These are phyloP conservation scores for Centropristis striata DNA, from an alignment of 2,113 vertebrate genomes.

Conservation along the genomic window DNA sequence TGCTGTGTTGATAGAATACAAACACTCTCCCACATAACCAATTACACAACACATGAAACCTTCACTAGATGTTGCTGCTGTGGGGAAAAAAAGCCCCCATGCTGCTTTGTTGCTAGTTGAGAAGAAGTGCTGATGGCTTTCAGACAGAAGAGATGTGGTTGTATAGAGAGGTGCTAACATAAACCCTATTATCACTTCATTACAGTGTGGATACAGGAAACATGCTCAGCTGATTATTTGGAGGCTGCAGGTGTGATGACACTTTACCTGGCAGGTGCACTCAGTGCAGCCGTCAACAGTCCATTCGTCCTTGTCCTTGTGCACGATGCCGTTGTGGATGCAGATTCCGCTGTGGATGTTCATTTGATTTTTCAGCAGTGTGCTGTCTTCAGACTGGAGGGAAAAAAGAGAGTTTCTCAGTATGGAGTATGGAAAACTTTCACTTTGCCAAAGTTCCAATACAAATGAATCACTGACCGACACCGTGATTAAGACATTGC, in stretches of 20 bases:
- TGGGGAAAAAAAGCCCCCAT: conserved; percentile 25
- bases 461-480: conserved; percentile 75
- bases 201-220: conserved; percentile 36
- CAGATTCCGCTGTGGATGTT: conserved; percentile 86
- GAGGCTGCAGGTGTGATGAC: conserved; percentile 38
- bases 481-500: conserved; percentile 77
- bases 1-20: conserved; percentile 47
- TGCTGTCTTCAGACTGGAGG: conserved; percentile 88
- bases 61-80: conserved; percentile 16
- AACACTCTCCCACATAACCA: conserved; percentile 46
- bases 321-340: conserved; percentile 90
- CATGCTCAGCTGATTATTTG: conserved; percentile 12
- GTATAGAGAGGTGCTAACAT: conserved; percentile 28
- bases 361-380: conserved; percentile 81
- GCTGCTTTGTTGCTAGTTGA: conserved; percentile 50
- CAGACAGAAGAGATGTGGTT: conserved; percentile 37
- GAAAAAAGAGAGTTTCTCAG: conserved; percentile 42
- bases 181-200: conserved; percentile 61
- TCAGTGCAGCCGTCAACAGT: conserved; percentile 96
- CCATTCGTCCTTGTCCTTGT: conserved; percentile 93
- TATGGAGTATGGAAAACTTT: conserved; percentile 75
- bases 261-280: conserved; percentile 95
- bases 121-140: conserved; percentile 41
- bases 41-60: conserved; percentile 34
- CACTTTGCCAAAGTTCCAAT: conserved; percentile 79